Conservation (phyloP, 92 coral and sea anemone genomes). For the Galaxea fascicularis region DNA sequence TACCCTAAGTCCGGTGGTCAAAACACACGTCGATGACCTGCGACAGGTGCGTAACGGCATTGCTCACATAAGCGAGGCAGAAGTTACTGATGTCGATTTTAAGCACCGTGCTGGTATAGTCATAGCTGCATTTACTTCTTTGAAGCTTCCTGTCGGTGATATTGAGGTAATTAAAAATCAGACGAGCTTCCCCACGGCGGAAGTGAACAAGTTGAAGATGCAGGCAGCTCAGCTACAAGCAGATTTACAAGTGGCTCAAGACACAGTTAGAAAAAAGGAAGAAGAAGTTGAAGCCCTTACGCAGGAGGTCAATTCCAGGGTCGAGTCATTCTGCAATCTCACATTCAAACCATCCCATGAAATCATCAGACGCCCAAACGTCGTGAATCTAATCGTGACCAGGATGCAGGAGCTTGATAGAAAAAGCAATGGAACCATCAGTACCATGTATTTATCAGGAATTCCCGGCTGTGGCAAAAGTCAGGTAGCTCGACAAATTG, state of each 20-base stretch:
- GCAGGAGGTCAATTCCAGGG: background rate
- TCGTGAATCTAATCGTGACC: background rate
- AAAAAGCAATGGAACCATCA: slow-evolving; percentile 9
- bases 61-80: background rate
- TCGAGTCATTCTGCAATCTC: slow-evolving; percentile 30
- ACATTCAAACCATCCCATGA: slow-evolving; percentile 42
- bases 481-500: slow-evolving; percentile 57
- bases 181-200: slow-evolving; percentile 2
- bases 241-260: background rate
- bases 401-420: slow-evolving; percentile 17
- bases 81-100: slow-evolving; percentile 11
- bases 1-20: background rate
- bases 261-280: background rate
- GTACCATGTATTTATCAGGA: slow-evolving; percentile 40
- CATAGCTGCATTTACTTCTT: background rate
- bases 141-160: too few species aligned
- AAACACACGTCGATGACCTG: background rate
- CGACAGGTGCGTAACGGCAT: background rate
- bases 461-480: slow-evolving; percentile 63
- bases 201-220: background rate
- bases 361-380: slow-evolving; percentile 7
- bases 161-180: too few species aligned
- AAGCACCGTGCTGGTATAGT: background rate
- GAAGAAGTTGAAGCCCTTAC: background rate
- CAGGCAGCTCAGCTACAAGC: background rate